A percentile compares a stretch with the other conserved stretches of the same genome.
Evolutionary conservation across 2,888 invertebrate species (phyloP).

Genomic region (Cephus pulcher): DNA sequence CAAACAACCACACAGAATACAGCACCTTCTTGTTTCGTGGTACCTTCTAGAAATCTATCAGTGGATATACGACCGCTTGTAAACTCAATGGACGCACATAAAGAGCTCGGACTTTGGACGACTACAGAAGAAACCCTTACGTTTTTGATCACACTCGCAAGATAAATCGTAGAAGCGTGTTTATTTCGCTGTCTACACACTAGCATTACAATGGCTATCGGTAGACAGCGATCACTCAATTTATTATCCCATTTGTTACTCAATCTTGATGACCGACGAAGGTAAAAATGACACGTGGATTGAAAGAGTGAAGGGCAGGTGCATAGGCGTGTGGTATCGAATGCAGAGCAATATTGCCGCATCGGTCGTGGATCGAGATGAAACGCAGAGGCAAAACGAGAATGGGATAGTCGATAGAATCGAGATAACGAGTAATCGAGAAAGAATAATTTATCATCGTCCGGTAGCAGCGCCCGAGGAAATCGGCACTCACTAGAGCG

Average conservation of each 20-base stretch:
- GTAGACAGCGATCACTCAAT: slow-evolving; percentile 51
- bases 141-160: background rate
- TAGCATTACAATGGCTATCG: slow-evolving; percentile 50
- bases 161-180: slow-evolving; percentile 26
- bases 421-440: background rate
- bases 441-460: background rate
- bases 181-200: slow-evolving; percentile 44
- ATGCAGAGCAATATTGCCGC: background rate
- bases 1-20: background rate
- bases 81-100: background rate
- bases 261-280: slow-evolving; percentile 17
- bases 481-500: slow-evolving; percentile 4
- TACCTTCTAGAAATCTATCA: background rate
- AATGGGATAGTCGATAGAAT: background rate
- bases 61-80: background rate
- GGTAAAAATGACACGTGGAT: background rate
- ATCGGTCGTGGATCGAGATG: background rate
- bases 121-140: background rate
- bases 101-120: background rate
- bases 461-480: background rate
- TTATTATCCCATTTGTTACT: slow-evolving; percentile 42
- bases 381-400: background rate
- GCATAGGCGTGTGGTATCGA: background rate
- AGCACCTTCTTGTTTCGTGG: background rate
- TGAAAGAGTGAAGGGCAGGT: background rate